Conservation (phyloP, 2,113 vertebrate genomes). For the Athene noctua region DNA sequence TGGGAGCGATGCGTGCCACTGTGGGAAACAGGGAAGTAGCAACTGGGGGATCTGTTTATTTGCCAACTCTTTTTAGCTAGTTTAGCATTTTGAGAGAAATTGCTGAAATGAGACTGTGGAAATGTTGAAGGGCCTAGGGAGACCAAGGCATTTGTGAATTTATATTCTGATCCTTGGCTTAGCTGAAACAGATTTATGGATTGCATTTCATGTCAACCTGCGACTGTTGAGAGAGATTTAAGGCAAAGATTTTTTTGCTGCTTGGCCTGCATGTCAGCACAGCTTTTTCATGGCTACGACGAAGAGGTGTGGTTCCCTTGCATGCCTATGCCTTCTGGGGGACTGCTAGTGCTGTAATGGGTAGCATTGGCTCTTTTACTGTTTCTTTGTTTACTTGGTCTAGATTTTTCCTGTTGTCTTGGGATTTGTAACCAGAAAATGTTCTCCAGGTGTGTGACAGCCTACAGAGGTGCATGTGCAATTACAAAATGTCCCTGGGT, state of each 20-base stretch:
- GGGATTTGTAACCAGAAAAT: neutral
- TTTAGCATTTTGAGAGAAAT: neutral
- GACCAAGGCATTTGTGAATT: neutral
- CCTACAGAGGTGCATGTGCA: neutral
- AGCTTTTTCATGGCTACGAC: neutral
- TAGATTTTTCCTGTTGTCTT: neutral
- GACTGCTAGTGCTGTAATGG: neutral
- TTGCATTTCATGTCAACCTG: neutral
- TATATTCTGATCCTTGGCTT: neutral
- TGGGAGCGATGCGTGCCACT: neutral
- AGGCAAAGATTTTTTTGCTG: neutral
- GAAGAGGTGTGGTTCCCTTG: neutral
- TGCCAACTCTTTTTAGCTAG: neutral
- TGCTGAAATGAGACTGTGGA: neutral
- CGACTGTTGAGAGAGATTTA: neutral
- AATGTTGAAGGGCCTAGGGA: neutral
- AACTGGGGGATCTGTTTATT: neutral
- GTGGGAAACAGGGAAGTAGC: neutral
- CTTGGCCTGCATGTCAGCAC: neutral
- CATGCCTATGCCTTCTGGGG: neutral
- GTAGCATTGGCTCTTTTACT: neutral
- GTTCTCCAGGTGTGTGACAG: neutral
- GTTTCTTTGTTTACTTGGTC: neutral
- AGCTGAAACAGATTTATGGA: neutral
- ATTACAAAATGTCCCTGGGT: neutral